A percentile compares a stretch with the other conserved stretches of the same genome.
phyloP scores from a whole-genome alignment of 2,113 vertebrate species.

The Phrynosoma blainvillii region DNA sequence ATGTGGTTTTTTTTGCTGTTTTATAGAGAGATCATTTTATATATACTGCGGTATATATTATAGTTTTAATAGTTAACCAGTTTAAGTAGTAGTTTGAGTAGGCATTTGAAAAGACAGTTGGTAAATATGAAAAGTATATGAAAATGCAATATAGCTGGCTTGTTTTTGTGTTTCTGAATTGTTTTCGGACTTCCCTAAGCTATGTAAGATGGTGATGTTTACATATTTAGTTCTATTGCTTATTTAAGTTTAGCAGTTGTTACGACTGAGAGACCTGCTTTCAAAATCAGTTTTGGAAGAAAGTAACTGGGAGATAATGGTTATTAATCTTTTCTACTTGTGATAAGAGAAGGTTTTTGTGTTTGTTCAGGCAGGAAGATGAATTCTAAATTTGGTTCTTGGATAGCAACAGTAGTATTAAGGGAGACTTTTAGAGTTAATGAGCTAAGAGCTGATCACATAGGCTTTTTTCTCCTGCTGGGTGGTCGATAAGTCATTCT shows the following conservation, averaged over 20 bases:
- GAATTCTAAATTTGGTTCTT: slow-evolving; percentile 63
- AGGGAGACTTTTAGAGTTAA: slow-evolving; percentile 50
- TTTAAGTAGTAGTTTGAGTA: neutral
- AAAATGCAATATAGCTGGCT: neutral
- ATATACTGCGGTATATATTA: neutral
- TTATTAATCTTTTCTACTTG: neutral
- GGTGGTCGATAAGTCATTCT: slow-evolving; percentile 38
- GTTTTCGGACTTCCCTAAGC: neutral
- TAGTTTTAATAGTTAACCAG: neutral
- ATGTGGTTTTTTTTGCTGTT: neutral
- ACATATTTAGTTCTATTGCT: neutral
- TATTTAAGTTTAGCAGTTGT: neutral
- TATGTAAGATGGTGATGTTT: neutral
- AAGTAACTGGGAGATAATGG: neutral
- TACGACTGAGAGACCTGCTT: neutral
- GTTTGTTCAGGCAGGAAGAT: slow-evolving; percentile 39
- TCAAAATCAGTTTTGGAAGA: neutral
- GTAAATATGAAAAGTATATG: neutral
- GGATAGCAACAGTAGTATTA: slow-evolving; percentile 53
- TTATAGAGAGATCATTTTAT: neutral
- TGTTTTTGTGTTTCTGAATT: neutral
- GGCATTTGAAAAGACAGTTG: neutral
- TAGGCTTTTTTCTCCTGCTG: slow-evolving; percentile 43
- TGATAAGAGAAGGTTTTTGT: neutral
- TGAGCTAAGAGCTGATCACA: slow-evolving; percentile 63